Evolutionary conservation across 2,797 vertebrate genomes (phyloP).

Genomic region (Karalla daura): DNA sequence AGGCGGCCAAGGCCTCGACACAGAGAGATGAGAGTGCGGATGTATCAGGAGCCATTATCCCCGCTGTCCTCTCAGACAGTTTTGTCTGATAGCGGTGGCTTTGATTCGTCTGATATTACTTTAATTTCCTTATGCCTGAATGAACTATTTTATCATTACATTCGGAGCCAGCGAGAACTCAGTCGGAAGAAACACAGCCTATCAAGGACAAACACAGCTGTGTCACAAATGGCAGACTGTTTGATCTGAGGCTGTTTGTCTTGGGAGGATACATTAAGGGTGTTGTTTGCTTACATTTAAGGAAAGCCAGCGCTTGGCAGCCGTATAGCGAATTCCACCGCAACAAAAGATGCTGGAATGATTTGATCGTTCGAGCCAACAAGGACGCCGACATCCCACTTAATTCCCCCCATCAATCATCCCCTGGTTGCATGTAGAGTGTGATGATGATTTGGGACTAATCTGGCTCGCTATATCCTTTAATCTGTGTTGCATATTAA

Average conservation of each 20-base stretch:
- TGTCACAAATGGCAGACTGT: constrained; percentile 10
- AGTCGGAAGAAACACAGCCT: constrained; percentile 2
- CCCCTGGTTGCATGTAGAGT: constrained; percentile 13
- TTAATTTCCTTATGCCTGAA: constrained; percentile 48
- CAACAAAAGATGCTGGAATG: constrained; percentile 33
- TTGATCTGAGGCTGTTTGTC: constrained; percentile 26
- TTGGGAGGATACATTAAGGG: constrained; percentile 4
- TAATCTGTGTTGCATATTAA: constrained; percentile 43
- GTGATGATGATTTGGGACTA: constrained; percentile 39
- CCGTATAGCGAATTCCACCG: constrained; percentile 4
- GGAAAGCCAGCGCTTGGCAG: constrained; percentile 2
- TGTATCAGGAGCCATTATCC: constrained; percentile 55
- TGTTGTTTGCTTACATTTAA: constrained; percentile 31
- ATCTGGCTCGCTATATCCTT: constrained; percentile 42
- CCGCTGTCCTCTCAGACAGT: constrained; percentile 37
- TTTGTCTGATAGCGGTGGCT: constrained; percentile 23
- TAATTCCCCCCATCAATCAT: constrained; percentile 53
- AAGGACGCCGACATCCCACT: constrained; percentile 27
- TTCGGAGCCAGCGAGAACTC: constrained; percentile 4
- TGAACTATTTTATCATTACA: constrained; percentile 34
- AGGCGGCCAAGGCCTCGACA: constrained; percentile 36
- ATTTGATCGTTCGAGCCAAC: constrained; percentile 36
- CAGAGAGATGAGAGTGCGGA: constrained; percentile 35
- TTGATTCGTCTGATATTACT: constrained; percentile 37
- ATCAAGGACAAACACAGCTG: constrained; percentile 51